phyloP scores from a whole-genome alignment of 1,140 invertebrate genomes.

The Lepeophtheirus salmonis region DNA sequence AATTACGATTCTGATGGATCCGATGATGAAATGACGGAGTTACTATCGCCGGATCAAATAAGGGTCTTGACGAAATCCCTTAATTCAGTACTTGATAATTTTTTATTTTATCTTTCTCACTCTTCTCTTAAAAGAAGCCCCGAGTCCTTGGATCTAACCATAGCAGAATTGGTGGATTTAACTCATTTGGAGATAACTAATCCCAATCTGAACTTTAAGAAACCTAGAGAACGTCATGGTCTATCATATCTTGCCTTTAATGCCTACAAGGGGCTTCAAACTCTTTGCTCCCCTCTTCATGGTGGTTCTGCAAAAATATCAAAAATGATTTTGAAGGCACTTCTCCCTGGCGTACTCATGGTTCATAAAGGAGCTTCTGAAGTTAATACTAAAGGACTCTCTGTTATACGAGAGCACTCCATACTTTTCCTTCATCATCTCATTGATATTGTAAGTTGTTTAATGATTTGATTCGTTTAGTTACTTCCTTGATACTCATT shows the following conservation, averaged over 20 bases:
- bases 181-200: constrained; percentile 31
- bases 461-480: background rate
- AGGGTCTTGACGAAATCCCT: constrained; percentile 23
- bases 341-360: constrained; percentile 32
- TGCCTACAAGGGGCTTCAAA: constrained; percentile 30
- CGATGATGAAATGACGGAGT: constrained; percentile 22
- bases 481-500: background rate
- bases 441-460: background rate
- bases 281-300: constrained; percentile 32
- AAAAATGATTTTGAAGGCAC: constrained; percentile 31
- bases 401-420: constrained; percentile 31
- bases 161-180: constrained; percentile 32
- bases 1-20: constrained; percentile 25
- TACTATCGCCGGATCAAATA: constrained; percentile 20
- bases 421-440: constrained; percentile 34
- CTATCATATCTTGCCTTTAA: constrained; percentile 29
- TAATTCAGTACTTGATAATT: constrained; percentile 29
- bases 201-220: constrained; percentile 22
- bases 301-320: constrained; percentile 30
- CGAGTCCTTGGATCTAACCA: constrained; percentile 31
- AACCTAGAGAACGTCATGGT: constrained; percentile 22
- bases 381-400: constrained; percentile 28
- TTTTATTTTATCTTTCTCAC: constrained; percentile 29
- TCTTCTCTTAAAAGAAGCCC: constrained; percentile 33
- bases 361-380: constrained; percentile 26